Conservation (phyloP, 2,888 invertebrate species). For the Netelia virgata region DNA sequence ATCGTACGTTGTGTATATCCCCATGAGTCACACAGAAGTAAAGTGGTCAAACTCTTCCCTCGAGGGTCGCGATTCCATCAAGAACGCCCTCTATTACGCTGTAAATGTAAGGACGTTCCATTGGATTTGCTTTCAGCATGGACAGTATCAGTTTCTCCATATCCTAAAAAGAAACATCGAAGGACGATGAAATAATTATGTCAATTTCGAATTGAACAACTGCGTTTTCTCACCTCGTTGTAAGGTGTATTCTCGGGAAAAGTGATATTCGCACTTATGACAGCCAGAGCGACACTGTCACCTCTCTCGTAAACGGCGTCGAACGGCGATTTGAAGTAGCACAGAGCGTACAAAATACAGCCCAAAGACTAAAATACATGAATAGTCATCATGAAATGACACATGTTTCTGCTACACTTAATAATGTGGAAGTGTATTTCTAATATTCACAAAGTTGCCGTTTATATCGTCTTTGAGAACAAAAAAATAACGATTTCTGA, state of each 20-base stretch:
- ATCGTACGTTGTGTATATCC: slow-evolving; percentile 21
- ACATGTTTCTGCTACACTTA: background rate
- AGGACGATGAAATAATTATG: background rate
- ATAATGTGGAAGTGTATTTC: background rate
- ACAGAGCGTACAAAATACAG: slow-evolving; percentile 93
- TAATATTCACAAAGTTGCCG: background rate
- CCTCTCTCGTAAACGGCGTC: slow-evolving; percentile 94
- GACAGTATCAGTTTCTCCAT: slow-evolving; percentile 89
- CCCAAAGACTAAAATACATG: slow-evolving; percentile 90
- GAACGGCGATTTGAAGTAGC: slow-evolving; percentile 94
- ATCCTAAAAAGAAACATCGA: slow-evolving; percentile 85
- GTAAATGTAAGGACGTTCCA: slow-evolving; percentile 92
- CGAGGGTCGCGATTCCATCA: slow-evolving; percentile 87
- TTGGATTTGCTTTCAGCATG: slow-evolving; percentile 91
- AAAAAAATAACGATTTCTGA: too few relatives aligned
- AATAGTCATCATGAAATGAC: slow-evolving; percentile 41
- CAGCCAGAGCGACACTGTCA: slow-evolving; percentile 94
- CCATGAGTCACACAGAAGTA: slow-evolving; percentile 7
- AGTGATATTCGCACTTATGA: slow-evolving; percentile 90
- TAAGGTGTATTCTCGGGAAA: slow-evolving; percentile 90
- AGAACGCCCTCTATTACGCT: slow-evolving; percentile 89
- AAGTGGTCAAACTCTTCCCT: slow-evolving; percentile 86
- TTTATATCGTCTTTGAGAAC: too few relatives aligned
- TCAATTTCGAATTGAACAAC: too few relatives aligned
- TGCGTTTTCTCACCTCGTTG: slow-evolving; percentile 85